Conservation (phyloP, 2,888 invertebrate genomes). For the Itoplectis maculator region DNA sequence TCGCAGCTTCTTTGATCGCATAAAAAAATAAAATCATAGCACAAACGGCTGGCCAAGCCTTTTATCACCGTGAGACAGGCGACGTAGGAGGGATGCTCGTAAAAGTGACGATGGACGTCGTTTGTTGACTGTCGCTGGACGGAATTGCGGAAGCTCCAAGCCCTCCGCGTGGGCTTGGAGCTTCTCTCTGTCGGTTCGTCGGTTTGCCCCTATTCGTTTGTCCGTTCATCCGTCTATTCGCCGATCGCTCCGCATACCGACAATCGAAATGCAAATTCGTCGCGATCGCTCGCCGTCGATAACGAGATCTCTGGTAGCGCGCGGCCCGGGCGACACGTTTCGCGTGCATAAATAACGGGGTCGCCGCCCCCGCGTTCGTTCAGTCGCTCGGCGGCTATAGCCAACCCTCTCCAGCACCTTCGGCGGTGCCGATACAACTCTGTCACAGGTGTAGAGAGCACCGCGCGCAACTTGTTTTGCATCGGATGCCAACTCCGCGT, state of each 20-base stretch:
- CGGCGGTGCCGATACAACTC: conserved; percentile 22
- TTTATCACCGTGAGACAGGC: background rate
- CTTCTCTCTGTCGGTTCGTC: conserved; percentile 32
- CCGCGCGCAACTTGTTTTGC: background rate
- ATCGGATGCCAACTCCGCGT: conserved; percentile 9
- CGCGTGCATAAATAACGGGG: conserved; percentile 55
- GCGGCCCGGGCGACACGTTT: conserved; percentile 51
- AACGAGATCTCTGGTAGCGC: conserved; percentile 56
- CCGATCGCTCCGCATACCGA: conserved; percentile 37
- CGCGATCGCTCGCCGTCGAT: conserved; percentile 50
- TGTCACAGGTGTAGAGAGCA: conserved; percentile 13
- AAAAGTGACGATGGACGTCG: background rate
- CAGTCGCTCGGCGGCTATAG: background rate
- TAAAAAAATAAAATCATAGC: too few species aligned
- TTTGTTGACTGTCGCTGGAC: background rate
- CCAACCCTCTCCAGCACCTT: conserved; percentile 44
- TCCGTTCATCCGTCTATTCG: conserved; percentile 30
- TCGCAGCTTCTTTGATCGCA: too few species aligned
- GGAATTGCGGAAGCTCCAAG: conserved; percentile 47
- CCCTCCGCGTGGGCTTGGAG: background rate
- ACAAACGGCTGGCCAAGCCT: too few species aligned
- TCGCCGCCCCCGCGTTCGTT: conserved; percentile 47
- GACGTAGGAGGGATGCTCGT: background rate
- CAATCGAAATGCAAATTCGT: conserved; percentile 57
- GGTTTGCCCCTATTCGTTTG: conserved; percentile 35